These are phyloP conservation scores for Azorinus chamasolen DNA, from an alignment of 2,888 invertebrate species.

Conservation along the genomic window DNA sequence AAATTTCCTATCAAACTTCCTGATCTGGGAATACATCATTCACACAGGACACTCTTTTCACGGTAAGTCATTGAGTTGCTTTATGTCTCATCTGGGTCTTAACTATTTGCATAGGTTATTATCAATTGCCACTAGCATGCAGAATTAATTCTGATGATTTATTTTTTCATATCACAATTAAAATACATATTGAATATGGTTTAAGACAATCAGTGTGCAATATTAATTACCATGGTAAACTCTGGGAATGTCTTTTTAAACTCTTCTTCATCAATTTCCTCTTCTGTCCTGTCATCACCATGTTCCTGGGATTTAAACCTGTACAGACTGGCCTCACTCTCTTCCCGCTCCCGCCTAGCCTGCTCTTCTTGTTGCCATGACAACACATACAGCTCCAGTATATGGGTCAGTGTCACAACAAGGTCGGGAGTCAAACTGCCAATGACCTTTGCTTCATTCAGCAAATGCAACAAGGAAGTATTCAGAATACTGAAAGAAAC, in stretches of 20 bases:
- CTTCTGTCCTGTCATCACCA: slow-evolving; percentile 85
- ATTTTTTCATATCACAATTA: too few relatives aligned
- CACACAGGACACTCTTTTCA: too few relatives aligned
- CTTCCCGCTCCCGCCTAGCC: slow-evolving; percentile 89
- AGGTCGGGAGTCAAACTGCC: slow-evolving; percentile 67
- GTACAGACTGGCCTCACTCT: slow-evolving; percentile 91
- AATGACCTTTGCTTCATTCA: slow-evolving; percentile 89
- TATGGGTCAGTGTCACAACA: slow-evolving; percentile 66
- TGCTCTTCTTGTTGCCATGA: slow-evolving; percentile 93
- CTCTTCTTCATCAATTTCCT: slow-evolving; percentile 83
- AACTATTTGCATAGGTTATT: too few relatives aligned
- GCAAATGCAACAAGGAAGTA: slow-evolving; percentile 90
- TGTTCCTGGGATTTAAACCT: slow-evolving; percentile 81
- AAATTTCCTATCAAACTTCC: too few relatives aligned
- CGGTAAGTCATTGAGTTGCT: too few relatives aligned
- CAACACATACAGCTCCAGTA: slow-evolving; percentile 88
- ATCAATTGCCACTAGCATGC: too few relatives aligned
- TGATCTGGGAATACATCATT: too few relatives aligned
- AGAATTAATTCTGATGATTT: too few relatives aligned
- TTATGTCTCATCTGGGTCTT: too few relatives aligned
- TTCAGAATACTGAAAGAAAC: slow-evolving; percentile 70
- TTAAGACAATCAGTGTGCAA: too few relatives aligned
- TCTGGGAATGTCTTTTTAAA: slow-evolving; percentile 85
- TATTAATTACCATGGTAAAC: slow-evolving; percentile 85
- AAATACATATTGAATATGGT: too few relatives aligned